Base-by-base conservation (phyloP, 1,140 invertebrate species). In the Meloidogyne exigua region DNA sequence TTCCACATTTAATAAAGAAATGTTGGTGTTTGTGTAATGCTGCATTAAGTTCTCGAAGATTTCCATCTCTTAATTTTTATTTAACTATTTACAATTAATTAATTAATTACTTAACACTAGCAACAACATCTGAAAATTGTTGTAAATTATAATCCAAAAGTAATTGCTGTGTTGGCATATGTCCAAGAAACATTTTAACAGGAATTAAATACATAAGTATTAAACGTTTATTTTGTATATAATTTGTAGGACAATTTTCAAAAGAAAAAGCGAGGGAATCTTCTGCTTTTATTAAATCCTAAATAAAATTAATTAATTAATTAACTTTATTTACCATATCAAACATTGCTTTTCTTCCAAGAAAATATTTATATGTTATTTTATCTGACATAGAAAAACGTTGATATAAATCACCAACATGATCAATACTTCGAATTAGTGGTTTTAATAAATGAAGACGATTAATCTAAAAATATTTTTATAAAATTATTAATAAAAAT, bases 381-480 rank as follows among this genome's bases (percentile, higher is more conserved):
- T 95, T 92, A 88, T 95, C 93, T 15, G 90, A 88, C 39, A 89
- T 93, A 44, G 92, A 91, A 88, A 96, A 98, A 74, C 91, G 91
- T 67, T 96, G 93, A 88, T 94, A 95, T 66, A 94, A 92, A 1
- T 92, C 91, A 18, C 92, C 93, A 36, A 93, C 93, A 42, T 83
- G 72, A 80, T 98, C 95, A 81, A 98, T 96, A 2, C 95, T 95
- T 83, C 96, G 90, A 79, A 98, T 96, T 15, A 99, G 89, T 0
- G 96, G 95, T 89, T 95, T 98, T 88, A 95, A 97, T 49, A 99
- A 89, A 90, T 98, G 94, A 5, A 98, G 88, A 88, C 97, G 96
- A 87, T 98, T 98, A 42, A 91, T 90, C 80, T 81, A 57, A 68
- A 84, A 9, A 28, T 23, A 4, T 21, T 5, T 69, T 69, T 72